Base-by-base conservation (phyloP, 2,797 vertebrate species). In the Taenioides sp. region DNA sequence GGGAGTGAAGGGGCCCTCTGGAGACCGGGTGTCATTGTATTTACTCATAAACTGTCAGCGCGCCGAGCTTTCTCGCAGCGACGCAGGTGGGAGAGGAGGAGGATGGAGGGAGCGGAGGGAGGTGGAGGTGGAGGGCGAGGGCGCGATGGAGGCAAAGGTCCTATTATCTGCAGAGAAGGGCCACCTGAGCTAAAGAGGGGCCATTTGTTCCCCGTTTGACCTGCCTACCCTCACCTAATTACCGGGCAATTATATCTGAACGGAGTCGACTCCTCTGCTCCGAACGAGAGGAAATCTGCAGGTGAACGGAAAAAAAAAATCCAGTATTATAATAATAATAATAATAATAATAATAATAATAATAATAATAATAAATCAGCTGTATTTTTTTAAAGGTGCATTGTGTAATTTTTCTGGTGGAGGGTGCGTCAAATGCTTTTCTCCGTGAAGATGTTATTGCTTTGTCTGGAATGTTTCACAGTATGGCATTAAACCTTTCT, bases 171-270 rank as follows among this genome's bases (percentile, higher is more conserved):
- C 57, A 92, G 79, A 58, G 75, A 87, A 78, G 84, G 89, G 87
- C 93, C 95, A 91, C 94, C 94, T 94, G 94, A 95, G 94, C 95
- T 96, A 91, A 95, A 95, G 95, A 91, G 88, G 84, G 87, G 54
- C 88, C 88, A 88, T 90, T 94, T 95, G 95, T 95, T 96, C 92
- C 87, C 91, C 89, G 92, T 86, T 93, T 91, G 94, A 95, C 94
- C 95, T 86, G 78, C 73, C 92, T 95, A 95, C 96, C 95, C 92
- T 89, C 84, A 59, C 85, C 92, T 95, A 96, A 96, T 94, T 94
- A 94, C 94, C 83, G 93, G 90, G 93, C 95, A 96, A 97, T 96
- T 96, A 95, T 92, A 94, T 93, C 81, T 86, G 93, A 94, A 93
- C 92, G 90, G 85, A 88, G 89, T 61, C 37, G 7, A 11, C 37